Percentiles rank a stretch among this genome's conserved stretches.
phyloP scores from a whole-genome alignment of 2,797 vertebrate species.

The Sparidentex hasta region DNA sequence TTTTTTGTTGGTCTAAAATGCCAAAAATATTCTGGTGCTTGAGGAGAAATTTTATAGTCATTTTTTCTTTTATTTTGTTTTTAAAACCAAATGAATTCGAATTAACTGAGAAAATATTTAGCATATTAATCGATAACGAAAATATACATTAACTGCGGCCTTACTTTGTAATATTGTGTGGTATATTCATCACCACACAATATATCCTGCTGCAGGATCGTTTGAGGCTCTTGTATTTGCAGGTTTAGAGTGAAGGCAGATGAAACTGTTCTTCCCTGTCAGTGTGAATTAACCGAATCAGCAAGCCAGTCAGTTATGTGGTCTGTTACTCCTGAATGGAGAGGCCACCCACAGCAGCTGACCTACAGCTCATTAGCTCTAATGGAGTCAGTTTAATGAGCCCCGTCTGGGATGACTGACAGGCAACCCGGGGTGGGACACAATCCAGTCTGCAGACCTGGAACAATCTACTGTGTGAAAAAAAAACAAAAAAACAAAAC shows the following conservation, averaged over 20 bases:
- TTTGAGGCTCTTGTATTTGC: constrained; percentile 2
- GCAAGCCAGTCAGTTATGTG: constrained; percentile 54
- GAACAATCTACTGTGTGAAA: constrained; percentile 57
- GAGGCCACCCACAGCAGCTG: constrained; percentile 75
- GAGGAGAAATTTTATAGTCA: not conserved
- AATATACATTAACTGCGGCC: not conserved
- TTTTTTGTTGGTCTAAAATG: not conserved
- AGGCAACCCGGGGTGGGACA: constrained; percentile 63
- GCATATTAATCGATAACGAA: not conserved
- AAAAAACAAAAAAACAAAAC: too few relatives aligned
- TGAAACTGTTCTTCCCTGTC: constrained; percentile 11
- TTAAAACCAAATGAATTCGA: not conserved
- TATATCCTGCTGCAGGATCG: not conserved
- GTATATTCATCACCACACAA: too few relatives aligned
- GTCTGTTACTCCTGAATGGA: constrained; percentile 62
- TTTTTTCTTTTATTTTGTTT: not conserved
- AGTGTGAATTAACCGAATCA: constrained; percentile 55
- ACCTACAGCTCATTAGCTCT: constrained; percentile 83
- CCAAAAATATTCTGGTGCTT: not conserved
- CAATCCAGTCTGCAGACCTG: constrained; percentile 65
- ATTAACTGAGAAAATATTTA: not conserved
- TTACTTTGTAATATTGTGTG: too few relatives aligned
- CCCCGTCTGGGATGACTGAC: constrained; percentile 73
- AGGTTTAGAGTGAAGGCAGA: not conserved
- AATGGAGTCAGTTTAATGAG: constrained; percentile 84